Evolutionary conservation across 2,113 vertebrate genomes (phyloP), one percentile per base, ranked within the genome.

Genomic region (Illadopsis cleaveri): DNA sequence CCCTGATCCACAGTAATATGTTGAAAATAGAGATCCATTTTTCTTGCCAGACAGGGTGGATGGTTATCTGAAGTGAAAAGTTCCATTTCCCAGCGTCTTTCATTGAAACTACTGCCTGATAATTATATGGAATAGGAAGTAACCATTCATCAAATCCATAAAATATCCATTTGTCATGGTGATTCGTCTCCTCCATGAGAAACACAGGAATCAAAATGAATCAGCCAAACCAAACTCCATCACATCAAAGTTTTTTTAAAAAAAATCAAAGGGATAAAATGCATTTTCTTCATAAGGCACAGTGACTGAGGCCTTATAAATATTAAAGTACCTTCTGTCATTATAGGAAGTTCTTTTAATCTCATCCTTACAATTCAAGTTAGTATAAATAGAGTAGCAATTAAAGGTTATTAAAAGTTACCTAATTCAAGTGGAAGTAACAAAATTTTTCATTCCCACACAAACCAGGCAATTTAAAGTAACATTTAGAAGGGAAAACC

Each of bases 31-130:
- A 97, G 94, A 89, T 53, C 64, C 91, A 98, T 98, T 98, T 98
- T 98, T 98, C 98, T 98, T 97, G 69, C 82, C 79, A 97, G 98
- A 97, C 97, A 97, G 86, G 50, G 76, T 87, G 57, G 92, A 97
- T 97, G 94, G 97, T 96, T 98, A 98, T 98, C 97, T 98, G 79
- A 96, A 98, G 93, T 97, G 96, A 98, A 96, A 97, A 97, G 96
- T 98, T 98, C 97, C 97, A 98, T 98, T 98, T 98, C 96, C 96
- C 73, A 94, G 96, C 94, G 97, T 98, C 97, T 98, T 98, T 98
- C 97, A 97, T 77, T 96, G 97, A 97, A 97, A 97, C 97, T 95
- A 97, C 93, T 42, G 71, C 95, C 94, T 95, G 89, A 96, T 98
- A 98, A 98, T 98, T 98, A 97, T 68, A 97, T 37, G 14, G 92